Conservation (phyloP, 30 jellyfish, hydroid and myxozoan genomes). For the Aurelia coerulea region DNA sequence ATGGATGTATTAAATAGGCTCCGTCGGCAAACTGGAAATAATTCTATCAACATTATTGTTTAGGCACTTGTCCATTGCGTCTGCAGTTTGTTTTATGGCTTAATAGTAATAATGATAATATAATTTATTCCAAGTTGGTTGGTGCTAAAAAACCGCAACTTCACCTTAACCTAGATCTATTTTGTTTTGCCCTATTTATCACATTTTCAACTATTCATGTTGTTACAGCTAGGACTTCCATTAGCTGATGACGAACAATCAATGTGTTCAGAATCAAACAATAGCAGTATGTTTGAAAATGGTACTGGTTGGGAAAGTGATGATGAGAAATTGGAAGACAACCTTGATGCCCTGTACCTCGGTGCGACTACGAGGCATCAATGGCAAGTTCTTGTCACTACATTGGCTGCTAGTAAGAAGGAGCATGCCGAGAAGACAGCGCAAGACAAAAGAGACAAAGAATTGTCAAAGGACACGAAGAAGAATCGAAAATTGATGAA, state of each 20-base stretch:
- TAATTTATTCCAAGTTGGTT: no score
- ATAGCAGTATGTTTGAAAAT: conserved; percentile 76
- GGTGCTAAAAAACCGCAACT: no score
- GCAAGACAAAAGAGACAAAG: conserved; percentile 42
- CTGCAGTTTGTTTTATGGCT: no score
- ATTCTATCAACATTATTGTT: no score
- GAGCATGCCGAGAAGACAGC: conserved; percentile 80
- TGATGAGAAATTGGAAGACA: conserved; percentile 86
- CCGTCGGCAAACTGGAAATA: no score
- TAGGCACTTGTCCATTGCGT: no score
- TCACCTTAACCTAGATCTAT: background rate
- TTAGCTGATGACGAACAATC: conserved; percentile 95
- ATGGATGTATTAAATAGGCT: no score
- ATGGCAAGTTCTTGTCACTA: conserved; percentile 91
- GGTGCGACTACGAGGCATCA: conserved; percentile 99
- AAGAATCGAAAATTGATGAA: conserved; percentile 28
- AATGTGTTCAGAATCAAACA: conserved; percentile 86
- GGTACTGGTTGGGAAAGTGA: conserved; percentile 44
- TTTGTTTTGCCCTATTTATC: no score
- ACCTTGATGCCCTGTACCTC: conserved; percentile 92
- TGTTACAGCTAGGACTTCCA: conserved; percentile 87
- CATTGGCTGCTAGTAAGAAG: conserved; percentile 86
- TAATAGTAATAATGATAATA: no score
- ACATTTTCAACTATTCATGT: background rate
- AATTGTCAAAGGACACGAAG: conserved; percentile 18